A percentile compares a stretch with the other conserved stretches of the same genome.
Evolutionary conservation across 2,797 vertebrate species (phyloP).

Genomic region (Hydrocynus forskahlii): DNA sequence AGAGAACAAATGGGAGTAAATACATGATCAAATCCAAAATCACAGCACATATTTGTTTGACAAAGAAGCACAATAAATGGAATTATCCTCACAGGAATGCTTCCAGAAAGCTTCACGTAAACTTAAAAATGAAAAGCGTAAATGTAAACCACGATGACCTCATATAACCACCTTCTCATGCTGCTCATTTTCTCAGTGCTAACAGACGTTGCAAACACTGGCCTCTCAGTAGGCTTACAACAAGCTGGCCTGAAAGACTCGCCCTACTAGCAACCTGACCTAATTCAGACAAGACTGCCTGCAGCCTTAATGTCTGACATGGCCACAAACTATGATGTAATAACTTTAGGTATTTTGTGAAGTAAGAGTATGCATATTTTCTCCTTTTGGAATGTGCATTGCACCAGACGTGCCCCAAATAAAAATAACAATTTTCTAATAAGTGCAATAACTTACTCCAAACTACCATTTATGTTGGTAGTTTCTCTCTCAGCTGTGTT

Average conservation of each 20-base stretch:
- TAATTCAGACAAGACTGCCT: slow-evolving; percentile 29
- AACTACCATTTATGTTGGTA: too few species aligned
- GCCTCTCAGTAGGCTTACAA: slow-evolving; percentile 46
- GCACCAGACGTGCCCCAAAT: not conserved
- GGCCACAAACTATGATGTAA: slow-evolving; percentile 5
- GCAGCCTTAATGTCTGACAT: not conserved
- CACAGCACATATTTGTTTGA: not conserved
- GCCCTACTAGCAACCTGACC: slow-evolving; percentile 44
- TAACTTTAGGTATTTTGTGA: not conserved
- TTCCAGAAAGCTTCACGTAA: too few species aligned
- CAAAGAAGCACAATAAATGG: too few species aligned
- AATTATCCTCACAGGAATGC: too few species aligned
- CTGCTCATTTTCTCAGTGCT: not conserved
- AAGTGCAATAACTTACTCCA: too few species aligned
- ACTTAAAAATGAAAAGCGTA: not conserved
- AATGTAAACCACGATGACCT: not conserved
- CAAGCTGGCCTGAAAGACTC: slow-evolving; percentile 44
- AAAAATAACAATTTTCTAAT: too few species aligned
- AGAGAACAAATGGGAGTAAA: not conserved
- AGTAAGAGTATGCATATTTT: not conserved
- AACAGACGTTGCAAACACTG: not conserved
- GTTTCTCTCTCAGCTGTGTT: too few species aligned
- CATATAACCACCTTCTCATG: not conserved
- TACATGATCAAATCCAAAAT: not conserved
- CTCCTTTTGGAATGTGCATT: not conserved